These are phyloP conservation scores for Plecturocebus donacophilus DNA, from an alignment of 2,113 vertebrate species.

Conservation along the genomic window DNA sequence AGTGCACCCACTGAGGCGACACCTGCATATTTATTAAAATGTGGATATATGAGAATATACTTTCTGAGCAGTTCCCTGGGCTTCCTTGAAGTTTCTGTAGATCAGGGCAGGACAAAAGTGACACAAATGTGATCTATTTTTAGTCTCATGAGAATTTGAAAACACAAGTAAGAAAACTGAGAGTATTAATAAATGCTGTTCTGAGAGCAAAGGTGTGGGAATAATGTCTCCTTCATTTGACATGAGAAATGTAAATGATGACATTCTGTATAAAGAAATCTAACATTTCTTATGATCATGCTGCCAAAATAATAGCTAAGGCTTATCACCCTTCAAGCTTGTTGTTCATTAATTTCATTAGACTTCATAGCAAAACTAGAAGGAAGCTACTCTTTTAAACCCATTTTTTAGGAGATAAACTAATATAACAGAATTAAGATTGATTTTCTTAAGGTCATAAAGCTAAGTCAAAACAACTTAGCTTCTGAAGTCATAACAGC, in stretches of 20 bases:
- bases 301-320: fast-evolving
- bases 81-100: fast-evolving
- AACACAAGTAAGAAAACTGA: neutral
- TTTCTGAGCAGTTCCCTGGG: neutral
- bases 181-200: too few species aligned
- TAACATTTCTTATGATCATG: fast-evolving
- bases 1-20: too few species aligned
- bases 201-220: neutral
- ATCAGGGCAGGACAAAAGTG: neutral
- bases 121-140: neutral
- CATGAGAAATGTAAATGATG: neutral
- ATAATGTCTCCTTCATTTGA: too few species aligned
- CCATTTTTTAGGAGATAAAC: neutral
- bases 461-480: neutral
- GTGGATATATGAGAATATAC: fast-evolving
- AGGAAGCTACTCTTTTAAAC: neutral
- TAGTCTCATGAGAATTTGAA: neutral
- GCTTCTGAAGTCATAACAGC: neutral
- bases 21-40: neutral
- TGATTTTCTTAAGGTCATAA: neutral
- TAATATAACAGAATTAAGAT: neutral
- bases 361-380: neutral
- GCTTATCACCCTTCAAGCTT: neutral
- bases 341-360: neutral
- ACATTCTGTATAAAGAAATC: neutral